Evolutionary conservation across 2,888 invertebrate species (phyloP).

Genomic region (Salpingus planirostris): DNA sequence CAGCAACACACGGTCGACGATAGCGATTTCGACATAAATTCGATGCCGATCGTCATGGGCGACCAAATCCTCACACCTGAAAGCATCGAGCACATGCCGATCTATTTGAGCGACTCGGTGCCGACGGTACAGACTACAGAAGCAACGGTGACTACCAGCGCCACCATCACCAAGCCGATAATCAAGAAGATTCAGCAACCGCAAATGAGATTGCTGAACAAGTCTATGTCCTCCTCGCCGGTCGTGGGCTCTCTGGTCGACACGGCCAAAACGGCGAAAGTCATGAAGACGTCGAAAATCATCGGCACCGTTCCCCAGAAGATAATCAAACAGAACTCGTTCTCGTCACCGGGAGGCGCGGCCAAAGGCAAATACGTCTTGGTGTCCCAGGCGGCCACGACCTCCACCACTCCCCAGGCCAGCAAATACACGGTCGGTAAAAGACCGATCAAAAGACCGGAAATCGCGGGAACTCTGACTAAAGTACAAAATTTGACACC

Average conservation of each 20-base stretch:
- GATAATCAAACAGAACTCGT: conserved; percentile 22
- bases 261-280: conserved; percentile 8
- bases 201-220: conserved; percentile 15
- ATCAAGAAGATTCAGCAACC: conserved; percentile 3
- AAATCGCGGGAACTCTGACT: conserved; percentile 35
- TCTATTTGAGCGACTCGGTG: conserved; percentile 42
- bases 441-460: conserved; percentile 38
- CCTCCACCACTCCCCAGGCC: conserved; percentile 9
- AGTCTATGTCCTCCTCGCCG: conserved; percentile 17
- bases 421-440: conserved; percentile 32
- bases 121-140: conserved; percentile 3
- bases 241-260: neutral
- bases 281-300: conserved; percentile 17
- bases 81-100: conserved; percentile 59
- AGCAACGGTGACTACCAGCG: conserved; percentile 5
- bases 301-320: conserved; percentile 21
- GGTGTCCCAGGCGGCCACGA: conserved; percentile 18
- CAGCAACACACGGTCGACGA: conserved; percentile 35
- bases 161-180: conserved; percentile 5
- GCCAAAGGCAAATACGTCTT: conserved; percentile 29
- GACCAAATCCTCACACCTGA: conserved; percentile 62
- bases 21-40: conserved; percentile 59
- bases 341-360: conserved; percentile 5
- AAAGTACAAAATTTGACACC: conserved; percentile 36
- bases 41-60: conserved; percentile 66